These are phyloP conservation scores for Anthonomus grandis DNA, from an alignment of 1,140 invertebrate species.

Conservation along the genomic window DNA sequence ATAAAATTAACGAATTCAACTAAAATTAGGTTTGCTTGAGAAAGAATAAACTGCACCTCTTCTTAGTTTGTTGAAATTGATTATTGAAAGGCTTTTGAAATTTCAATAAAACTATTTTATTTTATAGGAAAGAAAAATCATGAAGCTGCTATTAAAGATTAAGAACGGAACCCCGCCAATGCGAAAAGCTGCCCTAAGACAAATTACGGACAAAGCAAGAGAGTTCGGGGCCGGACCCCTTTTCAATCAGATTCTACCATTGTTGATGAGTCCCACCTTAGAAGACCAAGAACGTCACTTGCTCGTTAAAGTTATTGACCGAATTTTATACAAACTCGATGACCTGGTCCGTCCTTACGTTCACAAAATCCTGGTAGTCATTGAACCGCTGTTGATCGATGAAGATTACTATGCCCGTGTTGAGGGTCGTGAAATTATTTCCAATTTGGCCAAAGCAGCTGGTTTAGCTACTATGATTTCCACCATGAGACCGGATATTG, in stretches of 20 bases:
- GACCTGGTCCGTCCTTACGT: conserved; percentile 98
- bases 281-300: conserved; percentile 99
- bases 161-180: conserved; percentile 99
- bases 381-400: conserved; percentile 97
- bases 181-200: conserved; percentile 94
- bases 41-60: too few relatives aligned
- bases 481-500: conserved; percentile 99
- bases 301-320: conserved; percentile 98
- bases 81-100: too few relatives aligned
- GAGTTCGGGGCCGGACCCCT: conserved; percentile 98
- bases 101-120: too few relatives aligned
- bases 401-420: conserved; percentile 99
- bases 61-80: too few relatives aligned
- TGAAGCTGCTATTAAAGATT: conserved; percentile 97
- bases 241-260: conserved; percentile 97
- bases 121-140: conserved; percentile 99
- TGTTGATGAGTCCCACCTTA: conserved; percentile 98
- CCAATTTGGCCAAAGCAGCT: conserved; percentile 99
- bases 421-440: conserved; percentile 99
- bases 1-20: too few relatives aligned
- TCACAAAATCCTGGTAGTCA: conserved; percentile 99
- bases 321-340: conserved; percentile 98
- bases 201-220: conserved; percentile 98
- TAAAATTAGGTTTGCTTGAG: too few relatives aligned
- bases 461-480: conserved; percentile 99